Evolutionary conservation across 2,888 invertebrate genomes (phyloP).

Genomic region (Trachelus tabidus): DNA sequence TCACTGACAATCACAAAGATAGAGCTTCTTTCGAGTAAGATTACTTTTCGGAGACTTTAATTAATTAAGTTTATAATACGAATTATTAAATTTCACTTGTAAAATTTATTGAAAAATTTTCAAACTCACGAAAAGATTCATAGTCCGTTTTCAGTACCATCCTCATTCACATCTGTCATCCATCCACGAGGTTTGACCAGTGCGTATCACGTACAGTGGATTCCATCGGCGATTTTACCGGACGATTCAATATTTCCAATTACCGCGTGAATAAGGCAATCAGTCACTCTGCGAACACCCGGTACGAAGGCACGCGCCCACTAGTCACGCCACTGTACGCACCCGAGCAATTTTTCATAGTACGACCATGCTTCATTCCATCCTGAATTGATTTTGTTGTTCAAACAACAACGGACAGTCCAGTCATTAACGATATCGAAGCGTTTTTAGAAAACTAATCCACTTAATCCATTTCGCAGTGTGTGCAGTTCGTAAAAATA

Average conservation of each 20-base stretch:
- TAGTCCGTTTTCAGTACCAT: background rate
- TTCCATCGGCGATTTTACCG: background rate
- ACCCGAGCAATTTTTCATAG: background rate
- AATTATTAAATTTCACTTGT: background rate
- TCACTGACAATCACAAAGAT: background rate
- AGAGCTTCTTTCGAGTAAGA: background rate
- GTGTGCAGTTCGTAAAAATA: background rate
- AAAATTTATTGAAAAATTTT: background rate
- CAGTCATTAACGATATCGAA: slow-evolving; percentile 34
- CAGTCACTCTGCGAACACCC: background rate
- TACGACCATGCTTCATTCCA: background rate
- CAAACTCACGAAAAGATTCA: background rate
- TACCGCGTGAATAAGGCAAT: slow-evolving; percentile 1
- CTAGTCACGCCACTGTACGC: background rate
- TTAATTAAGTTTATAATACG: background rate
- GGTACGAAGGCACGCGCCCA: slow-evolving; percentile 1
- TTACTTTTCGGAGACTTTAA: background rate
- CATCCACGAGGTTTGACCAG: background rate
- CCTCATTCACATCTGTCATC: background rate
- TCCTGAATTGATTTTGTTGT: slow-evolving; percentile 4
- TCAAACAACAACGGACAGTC: slow-evolving; percentile 25
- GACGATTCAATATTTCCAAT: background rate
- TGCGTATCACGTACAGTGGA: background rate
- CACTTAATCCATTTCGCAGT: background rate
- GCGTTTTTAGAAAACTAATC: background rate